Evolutionary conservation across 2,888 invertebrate genomes (phyloP).

Genomic region (Clepsis dumicolana): DNA sequence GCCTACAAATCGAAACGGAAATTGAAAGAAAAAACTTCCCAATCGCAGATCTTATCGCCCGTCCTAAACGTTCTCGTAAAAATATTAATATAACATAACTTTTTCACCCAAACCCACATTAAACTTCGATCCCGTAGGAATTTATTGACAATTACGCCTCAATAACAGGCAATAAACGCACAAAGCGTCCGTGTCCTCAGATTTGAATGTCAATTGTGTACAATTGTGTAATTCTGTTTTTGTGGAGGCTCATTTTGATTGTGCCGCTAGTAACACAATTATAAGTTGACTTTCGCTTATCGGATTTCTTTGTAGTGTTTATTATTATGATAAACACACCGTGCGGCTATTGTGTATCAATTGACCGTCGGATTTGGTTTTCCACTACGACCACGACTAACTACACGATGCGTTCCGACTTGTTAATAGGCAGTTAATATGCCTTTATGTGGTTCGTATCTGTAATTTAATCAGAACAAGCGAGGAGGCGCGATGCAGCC

Average conservation of each 20-base stretch:
- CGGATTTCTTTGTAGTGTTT: slow-evolving; percentile 74
- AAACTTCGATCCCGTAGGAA: slow-evolving; percentile 84
- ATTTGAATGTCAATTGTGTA: slow-evolving; percentile 86
- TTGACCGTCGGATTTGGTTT: slow-evolving; percentile 66
- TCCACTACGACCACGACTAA: slow-evolving; percentile 61
- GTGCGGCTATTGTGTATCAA: slow-evolving; percentile 71
- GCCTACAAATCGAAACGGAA: slow-evolving; percentile 85
- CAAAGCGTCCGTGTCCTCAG: slow-evolving; percentile 84
- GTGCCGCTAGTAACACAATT: slow-evolving; percentile 79
- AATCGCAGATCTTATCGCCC: slow-evolving; percentile 82
- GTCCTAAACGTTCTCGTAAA: slow-evolving; percentile 85
- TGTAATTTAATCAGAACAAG: slow-evolving; percentile 50
- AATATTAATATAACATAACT: slow-evolving; percentile 87
- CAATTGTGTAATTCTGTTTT: slow-evolving; percentile 84
- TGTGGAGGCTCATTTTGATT: slow-evolving; percentile 83
- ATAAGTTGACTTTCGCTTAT: slow-evolving; percentile 77
- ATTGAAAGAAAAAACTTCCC: slow-evolving; percentile 86
- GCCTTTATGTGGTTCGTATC: slow-evolving; percentile 42
- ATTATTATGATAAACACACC: slow-evolving; percentile 81
- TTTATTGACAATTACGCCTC: slow-evolving; percentile 86
- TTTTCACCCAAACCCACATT: slow-evolving; percentile 86
- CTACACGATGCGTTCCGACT: slow-evolving; percentile 8
- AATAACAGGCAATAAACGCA: slow-evolving; percentile 85
- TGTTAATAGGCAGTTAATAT: slow-evolving; percentile 25
- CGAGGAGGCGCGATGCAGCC: slow-evolving; percentile 52